Evolutionary conservation across 2,113 vertebrate genomes (phyloP), one percentile per base, ranked within the genome.

Genomic region (Polypterus senegalus): DNA sequence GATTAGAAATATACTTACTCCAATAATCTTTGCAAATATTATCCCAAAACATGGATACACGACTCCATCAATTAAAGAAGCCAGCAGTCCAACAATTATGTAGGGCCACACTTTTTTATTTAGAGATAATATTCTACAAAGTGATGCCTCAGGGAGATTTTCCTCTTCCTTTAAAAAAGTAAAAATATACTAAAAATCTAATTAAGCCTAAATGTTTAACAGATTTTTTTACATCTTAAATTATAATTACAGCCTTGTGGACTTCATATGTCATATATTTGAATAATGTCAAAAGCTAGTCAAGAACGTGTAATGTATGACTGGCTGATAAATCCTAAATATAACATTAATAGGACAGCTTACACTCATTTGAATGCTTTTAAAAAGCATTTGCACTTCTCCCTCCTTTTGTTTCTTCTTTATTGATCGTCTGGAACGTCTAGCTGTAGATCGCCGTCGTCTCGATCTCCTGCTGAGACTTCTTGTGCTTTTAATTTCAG

Each of bases 1-100:
- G 7, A 52, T 8, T 27, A 9, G 56, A 27, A 47, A 4, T 49
- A 5, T 58, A 62, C 78, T 75, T 73, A 87, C 80, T 45, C 82
- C 81, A 67, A 86, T 81, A n/a, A 88, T 78, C 80, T 84, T 81
- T 59, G 69, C 74, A 73, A 82, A 82, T 70, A 86, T 7, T 62
- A 86, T 75, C 66, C 77, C 76, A 1, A 83, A 78, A 48, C 77
- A 67, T 66, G 82, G 81, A 61, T 74, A 75, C 8, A 85, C 67
- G 0, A 65, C 79, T 61, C 81, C 82, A 46, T 59, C 71, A 57
- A 88, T 5, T 43, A 81, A 65, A 67, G 83, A 75, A 67, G 79
- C 71, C 58, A 88, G 61, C 1, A 77, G 54, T 45, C 82, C 83
- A 55, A 76, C 4, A 6, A 79, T 6, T 62, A 88, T 65, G 48